Evolutionary conservation across 1,140 invertebrate genomes (phyloP).

Genomic region (Drosophila kurseongensis): DNA sequence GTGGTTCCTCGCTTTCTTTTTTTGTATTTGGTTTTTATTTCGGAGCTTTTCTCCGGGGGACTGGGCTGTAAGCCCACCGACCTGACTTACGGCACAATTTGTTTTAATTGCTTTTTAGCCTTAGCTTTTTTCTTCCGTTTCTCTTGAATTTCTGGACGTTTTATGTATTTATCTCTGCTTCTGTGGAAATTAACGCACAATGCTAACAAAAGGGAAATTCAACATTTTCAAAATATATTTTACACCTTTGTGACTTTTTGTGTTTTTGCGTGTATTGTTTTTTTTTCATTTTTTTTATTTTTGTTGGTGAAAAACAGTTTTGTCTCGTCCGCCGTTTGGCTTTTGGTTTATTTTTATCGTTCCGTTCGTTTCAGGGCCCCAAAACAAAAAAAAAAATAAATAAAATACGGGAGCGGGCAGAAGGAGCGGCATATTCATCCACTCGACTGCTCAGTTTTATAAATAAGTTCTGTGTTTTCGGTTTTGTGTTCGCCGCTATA

Average conservation of each 20-base stretch:
- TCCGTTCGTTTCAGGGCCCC: constrained; percentile 51
- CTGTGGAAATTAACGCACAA: constrained; percentile 35
- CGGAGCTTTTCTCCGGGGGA: constrained; percentile 12
- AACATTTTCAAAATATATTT: constrained; percentile 38
- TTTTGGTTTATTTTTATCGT: constrained; percentile 70
- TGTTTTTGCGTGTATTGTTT: neutral
- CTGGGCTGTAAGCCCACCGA: constrained; percentile 68
- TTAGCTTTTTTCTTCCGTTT: constrained; percentile 23
- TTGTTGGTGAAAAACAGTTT: constrained; percentile 27
- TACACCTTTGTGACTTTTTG: constrained; percentile 58
- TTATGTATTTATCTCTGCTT: constrained; percentile 38
- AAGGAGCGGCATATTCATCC: constrained; percentile 58
- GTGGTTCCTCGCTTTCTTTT: constrained; percentile 11
- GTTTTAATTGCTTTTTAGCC: constrained; percentile 80
- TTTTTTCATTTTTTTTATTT: neutral
- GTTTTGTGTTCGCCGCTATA: constrained; percentile 11
- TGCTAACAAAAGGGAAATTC: constrained; percentile 31
- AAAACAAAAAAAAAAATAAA: constrained; percentile 9
- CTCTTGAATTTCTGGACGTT: constrained; percentile 19
- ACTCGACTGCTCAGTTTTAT: constrained; percentile 76
- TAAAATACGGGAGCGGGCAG: constrained; percentile 27
- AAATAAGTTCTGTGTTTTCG: constrained; percentile 67
- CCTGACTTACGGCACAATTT: constrained; percentile 79
- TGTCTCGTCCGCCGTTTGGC: constrained; percentile 45
- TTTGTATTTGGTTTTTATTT: neutral